Evolutionary conservation across 2,888 invertebrate genomes (phyloP).

Genomic region (Blera fallax): DNA sequence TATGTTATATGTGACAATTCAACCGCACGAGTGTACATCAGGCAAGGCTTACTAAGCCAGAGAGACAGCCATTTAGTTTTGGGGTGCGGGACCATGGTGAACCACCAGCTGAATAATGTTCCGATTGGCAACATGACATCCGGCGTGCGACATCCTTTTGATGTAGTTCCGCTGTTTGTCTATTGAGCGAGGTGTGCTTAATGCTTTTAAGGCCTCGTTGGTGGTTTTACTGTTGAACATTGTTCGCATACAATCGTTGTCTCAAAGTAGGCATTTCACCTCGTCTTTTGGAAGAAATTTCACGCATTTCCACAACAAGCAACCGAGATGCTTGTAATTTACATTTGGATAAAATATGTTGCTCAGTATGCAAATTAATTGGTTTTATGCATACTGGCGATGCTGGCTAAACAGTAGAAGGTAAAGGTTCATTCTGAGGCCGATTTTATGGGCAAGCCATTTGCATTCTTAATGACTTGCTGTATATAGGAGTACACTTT

Average conservation of each 20-base stretch:
- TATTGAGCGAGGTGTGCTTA: background rate
- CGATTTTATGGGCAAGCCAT: too few species aligned
- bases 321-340: background rate
- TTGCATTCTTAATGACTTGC: too few species aligned
- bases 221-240: background rate
- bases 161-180: conserved; percentile 24
- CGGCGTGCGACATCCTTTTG: conserved; percentile 53
- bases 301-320: background rate
- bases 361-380: background rate
- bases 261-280: background rate
- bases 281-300: background rate
- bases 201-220: background rate
- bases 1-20: conserved; percentile 48
- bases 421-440: too few species aligned
- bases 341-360: background rate
- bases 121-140: conserved; percentile 53
- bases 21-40: conserved; percentile 23
- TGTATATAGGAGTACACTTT: too few species aligned
- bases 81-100: background rate
- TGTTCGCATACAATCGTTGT: background rate
- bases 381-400: background rate
- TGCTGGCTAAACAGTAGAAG: too few species aligned
- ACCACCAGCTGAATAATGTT: conserved; percentile 24
- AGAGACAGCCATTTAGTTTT: conserved; percentile 20
- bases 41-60: background rate